Base-by-base conservation (phyloP, 2,797 vertebrate species). In the Falco novaeseelandiae region DNA sequence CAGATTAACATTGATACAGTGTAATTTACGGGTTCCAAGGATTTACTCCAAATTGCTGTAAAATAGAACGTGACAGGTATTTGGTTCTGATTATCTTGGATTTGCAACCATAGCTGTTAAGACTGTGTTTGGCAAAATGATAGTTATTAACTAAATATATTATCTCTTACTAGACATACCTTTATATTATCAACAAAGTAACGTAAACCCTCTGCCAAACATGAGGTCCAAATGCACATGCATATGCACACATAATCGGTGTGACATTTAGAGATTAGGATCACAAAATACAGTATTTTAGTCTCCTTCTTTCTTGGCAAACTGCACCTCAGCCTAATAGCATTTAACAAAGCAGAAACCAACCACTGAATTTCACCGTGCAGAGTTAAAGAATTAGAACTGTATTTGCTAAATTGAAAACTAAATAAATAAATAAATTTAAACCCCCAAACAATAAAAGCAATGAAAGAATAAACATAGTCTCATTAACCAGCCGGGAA, bases 51-150 rank as follows among this genome's bases (percentile, higher is more conserved):
- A 97, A 98, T 70, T 94, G 84, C 94, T 96, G 69, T 92, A 97
- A 97, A 98, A 97, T 32, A 93, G 94, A 97, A 97, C 2, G 25
- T 96, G 96, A 89, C 90, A 98, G 96, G 80, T 95, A 96, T 97
- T 97, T 96, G 96, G 59, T 97, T 96, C 91, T 91, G 93, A 94
- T 97, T 95, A 93, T 95, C 93, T 84, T 83, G 86, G 95, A 93
- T 97, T 97, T 96, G 87, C 92, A 87, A 96, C 55, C 73, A 77
- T 69, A 89, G 85, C 90, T 96, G 78, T 83, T 84, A 38, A 84
- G 71, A 65, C 49, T 8, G 48, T 18, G 19, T 86, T 78, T 95
- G 81, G 81, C 86, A 96, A 95, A 97, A 97, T 81, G 51, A 96
- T 80, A 95, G 95, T 82, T 93, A 93, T 96, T 96, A 96, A 87